A percentile compares a stretch with the other conserved stretches of the same genome.
Evolutionary conservation across 53 echinoderm and acorn worm species (phyloP).

Genomic region (Arbacia lixula): DNA sequence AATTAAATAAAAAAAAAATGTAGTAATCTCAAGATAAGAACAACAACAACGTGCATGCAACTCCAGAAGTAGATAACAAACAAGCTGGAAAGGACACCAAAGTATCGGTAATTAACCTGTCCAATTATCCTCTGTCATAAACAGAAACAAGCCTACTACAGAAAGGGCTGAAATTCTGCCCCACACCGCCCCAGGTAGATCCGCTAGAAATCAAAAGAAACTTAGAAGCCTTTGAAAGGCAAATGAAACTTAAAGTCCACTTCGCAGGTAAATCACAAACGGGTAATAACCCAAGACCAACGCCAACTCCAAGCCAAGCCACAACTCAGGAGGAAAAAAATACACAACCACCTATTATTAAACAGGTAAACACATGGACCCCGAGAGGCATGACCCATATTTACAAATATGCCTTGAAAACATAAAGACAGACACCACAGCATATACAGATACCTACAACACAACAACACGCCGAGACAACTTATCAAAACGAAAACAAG

Average conservation of each 20-base stretch:
- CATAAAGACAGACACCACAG: not conserved
- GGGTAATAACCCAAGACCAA: not conserved
- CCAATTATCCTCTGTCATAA: not conserved
- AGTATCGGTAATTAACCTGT: not conserved
- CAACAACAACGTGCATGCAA: too few species aligned
- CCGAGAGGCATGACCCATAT: not conserved
- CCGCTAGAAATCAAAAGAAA: not conserved
- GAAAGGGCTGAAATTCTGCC: slow-evolving; percentile 14
- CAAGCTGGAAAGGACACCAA: not conserved
- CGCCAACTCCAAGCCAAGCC: not conserved
- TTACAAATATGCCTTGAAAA: not conserved
- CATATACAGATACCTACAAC: not conserved
- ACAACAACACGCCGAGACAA: not conserved
- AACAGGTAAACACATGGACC: not conserved
- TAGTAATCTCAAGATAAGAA: too few species aligned
- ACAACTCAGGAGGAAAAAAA: not conserved
- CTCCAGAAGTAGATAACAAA: too few species aligned
- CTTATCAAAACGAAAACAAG: not conserved
- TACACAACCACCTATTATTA: not conserved
- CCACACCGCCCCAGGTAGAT: slow-evolving; percentile 17
- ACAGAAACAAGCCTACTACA: not conserved
- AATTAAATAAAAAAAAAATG: too few species aligned
- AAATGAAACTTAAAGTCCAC: slow-evolving; percentile 3
- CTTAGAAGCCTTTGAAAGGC: not conserved
- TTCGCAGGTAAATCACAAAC: not conserved